Percentiles rank a stretch among this genome's conserved stretches.
These are phyloP conservation scores for Hyles euphorbiae DNA, from an alignment of 1,140 invertebrate species.

Conservation along the genomic window DNA sequence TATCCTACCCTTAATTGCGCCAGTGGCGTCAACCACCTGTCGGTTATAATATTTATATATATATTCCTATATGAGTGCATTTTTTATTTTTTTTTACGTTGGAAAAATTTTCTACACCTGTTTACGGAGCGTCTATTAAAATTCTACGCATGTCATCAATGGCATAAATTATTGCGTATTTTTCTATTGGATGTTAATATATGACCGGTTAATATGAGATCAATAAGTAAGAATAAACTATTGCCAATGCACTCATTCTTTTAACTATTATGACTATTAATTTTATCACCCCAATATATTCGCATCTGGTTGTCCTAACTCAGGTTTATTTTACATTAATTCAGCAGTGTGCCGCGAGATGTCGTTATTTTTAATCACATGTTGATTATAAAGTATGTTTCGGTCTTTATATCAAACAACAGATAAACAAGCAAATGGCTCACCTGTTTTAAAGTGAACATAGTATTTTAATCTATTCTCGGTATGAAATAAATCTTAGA, in stretches of 20 bases:
- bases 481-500: too few relatives aligned
- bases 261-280: too few relatives aligned
- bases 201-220: too few relatives aligned
- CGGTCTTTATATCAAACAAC: too few relatives aligned
- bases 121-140: constrained; percentile 5
- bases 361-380: too few relatives aligned
- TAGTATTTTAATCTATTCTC: too few relatives aligned
- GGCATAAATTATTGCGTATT: neutral
- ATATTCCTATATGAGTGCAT: neutral
- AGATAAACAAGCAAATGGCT: too few relatives aligned
- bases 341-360: too few relatives aligned
- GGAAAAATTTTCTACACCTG: constrained; percentile 34
- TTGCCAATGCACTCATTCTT: too few relatives aligned
- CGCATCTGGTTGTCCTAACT: neutral
- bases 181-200: neutral
- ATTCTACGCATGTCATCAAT: constrained; percentile 7
- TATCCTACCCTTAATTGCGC: constrained; percentile 36
- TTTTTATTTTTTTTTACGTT: constrained; percentile 34
- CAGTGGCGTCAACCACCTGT: constrained; percentile 26
- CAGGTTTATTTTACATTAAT: neutral
- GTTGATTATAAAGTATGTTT: too few relatives aligned
- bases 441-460: too few relatives aligned
- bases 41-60: constrained; percentile 6
- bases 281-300: neutral
- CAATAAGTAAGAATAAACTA: too few relatives aligned